These are phyloP conservation scores for Drosophila quadrilineata DNA, from an alignment of 1,140 invertebrate species.

Conservation along the genomic window DNA sequence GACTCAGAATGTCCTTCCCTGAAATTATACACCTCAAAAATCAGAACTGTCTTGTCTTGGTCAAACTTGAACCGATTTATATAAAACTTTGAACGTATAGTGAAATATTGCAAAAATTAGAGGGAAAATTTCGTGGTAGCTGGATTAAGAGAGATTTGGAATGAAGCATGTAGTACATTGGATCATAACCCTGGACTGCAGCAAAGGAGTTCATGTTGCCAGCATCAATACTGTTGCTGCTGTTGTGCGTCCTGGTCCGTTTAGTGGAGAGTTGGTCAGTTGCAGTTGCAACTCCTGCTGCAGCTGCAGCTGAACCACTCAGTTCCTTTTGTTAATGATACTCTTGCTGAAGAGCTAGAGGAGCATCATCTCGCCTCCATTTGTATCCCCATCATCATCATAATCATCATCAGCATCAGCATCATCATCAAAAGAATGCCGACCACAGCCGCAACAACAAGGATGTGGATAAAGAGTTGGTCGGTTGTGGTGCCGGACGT, in stretches of 20 bases:
- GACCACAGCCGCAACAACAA: conserved; percentile 15
- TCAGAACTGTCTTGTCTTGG: no score
- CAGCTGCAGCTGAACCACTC: no score
- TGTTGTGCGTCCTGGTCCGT: no score
- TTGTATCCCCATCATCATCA: not conserved
- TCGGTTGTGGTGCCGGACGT: no score
- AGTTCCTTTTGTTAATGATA: conserved; percentile 78
- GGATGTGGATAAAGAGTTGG: conserved; percentile 2
- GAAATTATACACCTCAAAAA: no score
- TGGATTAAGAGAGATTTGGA: not conserved
- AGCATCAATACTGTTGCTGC: conserved; percentile 20
- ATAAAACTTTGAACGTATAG: no score
- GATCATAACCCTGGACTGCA: conserved; percentile 32
- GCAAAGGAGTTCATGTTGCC: conserved; percentile 62
- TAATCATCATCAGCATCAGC: conserved; percentile 38
- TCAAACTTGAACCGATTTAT: no score
- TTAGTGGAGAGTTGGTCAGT: conserved; percentile 47
- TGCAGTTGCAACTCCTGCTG: no score
- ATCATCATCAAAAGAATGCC: conserved; percentile 47
- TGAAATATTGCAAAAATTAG: no score
- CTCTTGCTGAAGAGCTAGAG: conserved; percentile 64
- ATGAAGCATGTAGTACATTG: not conserved
- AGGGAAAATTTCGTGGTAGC: not conserved
- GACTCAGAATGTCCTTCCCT: no score
- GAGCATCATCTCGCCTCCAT: not conserved